Evolutionary conservation across 2,888 invertebrate genomes (phyloP), one percentile per base, ranked within the genome.

Genomic region (Timandra comae): DNA sequence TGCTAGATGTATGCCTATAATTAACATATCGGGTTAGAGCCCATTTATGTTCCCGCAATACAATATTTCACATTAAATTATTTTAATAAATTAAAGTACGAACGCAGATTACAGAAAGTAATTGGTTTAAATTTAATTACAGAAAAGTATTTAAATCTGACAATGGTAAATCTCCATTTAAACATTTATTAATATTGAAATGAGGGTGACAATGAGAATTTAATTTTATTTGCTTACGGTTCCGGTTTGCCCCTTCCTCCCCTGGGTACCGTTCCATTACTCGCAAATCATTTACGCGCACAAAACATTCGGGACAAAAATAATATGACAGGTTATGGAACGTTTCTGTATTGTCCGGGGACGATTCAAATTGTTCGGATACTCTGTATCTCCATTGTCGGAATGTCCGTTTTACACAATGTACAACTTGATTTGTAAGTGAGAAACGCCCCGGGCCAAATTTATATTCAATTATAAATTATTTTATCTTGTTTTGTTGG

Each of bases 261-360:
- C 66, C 47, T 30, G 51, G 66, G 62, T 53, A 41, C 42, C 38
- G 42, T 50, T 46, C 55, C 56, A 52, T 63, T 58, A 60, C 56
- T 53, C 56, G 57, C 59, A 63, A 67, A 73, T 69, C 62, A 68
- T 70, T 67, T 57, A 50, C 49, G 49, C 59, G 55, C 43, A 51
- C 34, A 40, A 60, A 58, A 54, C 51, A 62, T 63, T 57, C 52
- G 50, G 49, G 47, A 49, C 58, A 55, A 64, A 66, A 72, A 67
- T 70, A 69, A 72, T 65, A 66, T 71, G 67, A 66, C 55, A 56
- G 47, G 60, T 56, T 62, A 62, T 56, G 55, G 43, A 43, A 55
- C 57, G 59, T 45, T 54, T 56, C 53, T 50, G 54, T 59, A 61
- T 62, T 57, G 59, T 62, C 74, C 52, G 33, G 71, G 69, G 71